Evolutionary conservation across 2,113 vertebrate genomes (phyloP).

Genomic region (Oryzias javanicus): DNA sequence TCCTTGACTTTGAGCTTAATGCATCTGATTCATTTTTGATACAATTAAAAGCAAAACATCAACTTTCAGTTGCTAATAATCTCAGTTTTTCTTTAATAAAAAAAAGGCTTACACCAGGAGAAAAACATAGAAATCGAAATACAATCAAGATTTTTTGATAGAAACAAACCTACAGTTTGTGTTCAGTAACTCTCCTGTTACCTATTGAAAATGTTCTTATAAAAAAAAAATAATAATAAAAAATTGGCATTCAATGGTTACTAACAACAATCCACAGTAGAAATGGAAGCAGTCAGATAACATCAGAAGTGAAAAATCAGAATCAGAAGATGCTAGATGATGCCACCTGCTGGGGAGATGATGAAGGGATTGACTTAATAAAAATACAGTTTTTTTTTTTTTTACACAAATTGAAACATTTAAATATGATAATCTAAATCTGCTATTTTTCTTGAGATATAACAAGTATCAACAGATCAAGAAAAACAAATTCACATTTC

Average conservation of each 20-base stretch:
- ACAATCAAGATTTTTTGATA: too few relatives aligned
- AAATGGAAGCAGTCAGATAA: not conserved
- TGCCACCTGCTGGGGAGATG: slow-evolving; percentile 54
- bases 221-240: not conserved
- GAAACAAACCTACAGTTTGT: too few relatives aligned
- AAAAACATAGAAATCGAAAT: too few relatives aligned
- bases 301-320: not conserved
- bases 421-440: not conserved
- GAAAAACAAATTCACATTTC: slow-evolving; percentile 13
- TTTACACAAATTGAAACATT: too few relatives aligned
- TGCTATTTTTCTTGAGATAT: not conserved
- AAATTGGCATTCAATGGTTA: too few relatives aligned
- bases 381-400: too few relatives aligned
- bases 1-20: too few relatives aligned
- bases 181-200: not conserved
- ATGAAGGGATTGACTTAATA: not conserved
- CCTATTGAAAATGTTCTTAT: not conserved
- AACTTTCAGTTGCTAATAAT: too few relatives aligned
- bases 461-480: not conserved
- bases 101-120: too few relatives aligned
- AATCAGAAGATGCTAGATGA: not conserved
- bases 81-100: too few relatives aligned
- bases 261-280: not conserved
- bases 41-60: too few relatives aligned
- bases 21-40: too few relatives aligned